Conservation (phyloP, 2,888 invertebrate species). For the Orthosia gothica region DNA sequence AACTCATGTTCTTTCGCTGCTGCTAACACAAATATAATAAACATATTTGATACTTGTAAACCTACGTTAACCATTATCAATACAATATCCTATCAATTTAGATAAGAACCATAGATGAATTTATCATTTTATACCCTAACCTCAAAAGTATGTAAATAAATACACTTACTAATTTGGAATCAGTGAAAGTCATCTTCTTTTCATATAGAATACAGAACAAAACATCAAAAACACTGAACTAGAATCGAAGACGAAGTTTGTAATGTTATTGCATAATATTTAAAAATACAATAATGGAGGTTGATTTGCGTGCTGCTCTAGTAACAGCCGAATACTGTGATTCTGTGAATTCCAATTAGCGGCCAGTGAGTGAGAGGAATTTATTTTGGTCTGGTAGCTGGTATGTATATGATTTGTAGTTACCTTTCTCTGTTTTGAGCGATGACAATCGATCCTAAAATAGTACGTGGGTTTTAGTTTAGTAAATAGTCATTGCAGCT, state of each 20-base stretch:
- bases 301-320: slow-evolving; percentile 42
- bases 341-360: slow-evolving; percentile 45
- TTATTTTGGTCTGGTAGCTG: slow-evolving; percentile 64
- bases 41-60: slow-evolving; percentile 19
- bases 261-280: slow-evolving; percentile 61
- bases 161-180: slow-evolving; percentile 77
- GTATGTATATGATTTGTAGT: slow-evolving; percentile 52
- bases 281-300: background rate
- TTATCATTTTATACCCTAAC: slow-evolving; percentile 54
- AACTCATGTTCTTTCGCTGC: slow-evolving; percentile 70
- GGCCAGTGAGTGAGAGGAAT: slow-evolving; percentile 56
- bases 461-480: slow-evolving; percentile 58
- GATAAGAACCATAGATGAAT: slow-evolving; percentile 59
- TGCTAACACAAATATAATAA: slow-evolving; percentile 39
- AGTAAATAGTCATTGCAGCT: slow-evolving; percentile 24
- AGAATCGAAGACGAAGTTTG: background rate
- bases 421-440: slow-evolving; percentile 71
- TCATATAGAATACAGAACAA: slow-evolving; percentile 1
- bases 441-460: slow-evolving; percentile 74
- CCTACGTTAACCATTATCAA: slow-evolving; percentile 35
- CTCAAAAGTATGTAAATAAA: slow-evolving; percentile 56
- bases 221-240: background rate
- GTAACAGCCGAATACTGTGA: slow-evolving; percentile 52
- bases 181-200: slow-evolving; percentile 69
- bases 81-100: slow-evolving; percentile 56